A percentile compares a stretch with the other conserved stretches of the same genome.
Evolutionary conservation across 2,888 invertebrate species (phyloP).

Genomic region (Epinotia nisella): DNA sequence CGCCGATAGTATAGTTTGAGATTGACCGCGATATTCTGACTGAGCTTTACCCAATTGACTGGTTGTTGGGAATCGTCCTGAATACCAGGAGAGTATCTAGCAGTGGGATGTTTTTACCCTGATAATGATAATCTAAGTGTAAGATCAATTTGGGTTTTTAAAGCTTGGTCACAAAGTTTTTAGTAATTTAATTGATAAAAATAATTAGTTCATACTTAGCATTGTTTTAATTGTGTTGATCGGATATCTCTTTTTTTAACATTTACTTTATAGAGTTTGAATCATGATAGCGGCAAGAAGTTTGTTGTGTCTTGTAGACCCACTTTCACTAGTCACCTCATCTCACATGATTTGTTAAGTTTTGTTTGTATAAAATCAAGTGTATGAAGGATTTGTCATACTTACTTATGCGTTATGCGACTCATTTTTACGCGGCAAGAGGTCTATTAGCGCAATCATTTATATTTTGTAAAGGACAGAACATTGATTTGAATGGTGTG

Average conservation of each 20-base stretch:
- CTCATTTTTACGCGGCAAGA: no score
- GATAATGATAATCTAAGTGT: no score
- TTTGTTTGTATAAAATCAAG: slow-evolving; percentile 20
- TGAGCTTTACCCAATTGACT: no score
- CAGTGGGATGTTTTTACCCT: no score
- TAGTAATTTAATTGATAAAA: slow-evolving; percentile 7
- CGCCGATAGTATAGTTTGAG: no score
- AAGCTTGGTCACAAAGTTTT: neutral
- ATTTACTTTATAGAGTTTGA: neutral
- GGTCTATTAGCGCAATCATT: neutral
- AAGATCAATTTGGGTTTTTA: neutral
- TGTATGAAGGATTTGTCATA: neutral
- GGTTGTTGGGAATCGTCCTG: no score
- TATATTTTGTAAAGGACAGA: neutral
- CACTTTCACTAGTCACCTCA: slow-evolving; percentile 30
- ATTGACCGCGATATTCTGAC: no score
- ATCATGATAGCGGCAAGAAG: slow-evolving; percentile 6
- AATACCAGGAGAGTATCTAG: no score
- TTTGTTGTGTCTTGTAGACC: neutral
- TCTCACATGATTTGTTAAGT: slow-evolving; percentile 31
- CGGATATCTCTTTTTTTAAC: neutral
- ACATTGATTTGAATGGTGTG: neutral
- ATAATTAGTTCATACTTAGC: neutral
- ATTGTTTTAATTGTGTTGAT: neutral
- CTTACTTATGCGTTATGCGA: no score